phyloP scores from a whole-genome alignment of 64 coral and sea anemone genomes.

The Platygyra sinensis region DNA sequence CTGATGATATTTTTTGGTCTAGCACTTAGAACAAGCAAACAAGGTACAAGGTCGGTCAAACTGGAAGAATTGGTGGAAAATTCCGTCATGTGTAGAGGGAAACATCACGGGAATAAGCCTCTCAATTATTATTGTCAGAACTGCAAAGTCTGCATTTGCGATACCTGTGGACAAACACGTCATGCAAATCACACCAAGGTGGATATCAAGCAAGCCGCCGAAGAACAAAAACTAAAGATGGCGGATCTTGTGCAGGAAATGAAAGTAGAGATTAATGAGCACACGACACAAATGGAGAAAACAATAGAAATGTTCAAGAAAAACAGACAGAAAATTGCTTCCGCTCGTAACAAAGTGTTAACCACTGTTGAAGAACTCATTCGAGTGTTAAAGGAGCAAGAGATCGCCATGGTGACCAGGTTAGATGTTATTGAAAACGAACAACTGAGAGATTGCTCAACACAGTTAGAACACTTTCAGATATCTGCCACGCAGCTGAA shows the following conservation, averaged over 20 bases:
- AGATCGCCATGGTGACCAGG: not conserved
- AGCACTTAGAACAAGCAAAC: too few relatives aligned
- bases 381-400: constrained; percentile 51
- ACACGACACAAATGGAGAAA: not conserved
- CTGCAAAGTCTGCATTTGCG: constrained; percentile 49
- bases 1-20: too few relatives aligned
- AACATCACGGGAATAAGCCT: constrained; percentile 9
- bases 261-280: constrained; percentile 13
- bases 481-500: not conserved
- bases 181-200: constrained; percentile 1
- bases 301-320: not conserved
- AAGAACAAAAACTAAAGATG: not conserved
- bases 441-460: not conserved
- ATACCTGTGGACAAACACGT: constrained; percentile 22
- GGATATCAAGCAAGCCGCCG: constrained; percentile 5
- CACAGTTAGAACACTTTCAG: constrained; percentile 14
- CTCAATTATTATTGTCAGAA: constrained; percentile 20
- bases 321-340: not conserved
- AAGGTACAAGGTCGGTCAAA: not conserved
- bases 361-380: constrained; percentile 32
- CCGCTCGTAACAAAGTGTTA: constrained; percentile 6
- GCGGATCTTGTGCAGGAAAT: not conserved
- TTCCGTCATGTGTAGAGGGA: not conserved
- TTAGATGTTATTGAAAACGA: constrained; percentile 34
- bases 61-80: not conserved